Conservation (phyloP, 2,797 vertebrate species). For the Adrianichthys oophorus region DNA sequence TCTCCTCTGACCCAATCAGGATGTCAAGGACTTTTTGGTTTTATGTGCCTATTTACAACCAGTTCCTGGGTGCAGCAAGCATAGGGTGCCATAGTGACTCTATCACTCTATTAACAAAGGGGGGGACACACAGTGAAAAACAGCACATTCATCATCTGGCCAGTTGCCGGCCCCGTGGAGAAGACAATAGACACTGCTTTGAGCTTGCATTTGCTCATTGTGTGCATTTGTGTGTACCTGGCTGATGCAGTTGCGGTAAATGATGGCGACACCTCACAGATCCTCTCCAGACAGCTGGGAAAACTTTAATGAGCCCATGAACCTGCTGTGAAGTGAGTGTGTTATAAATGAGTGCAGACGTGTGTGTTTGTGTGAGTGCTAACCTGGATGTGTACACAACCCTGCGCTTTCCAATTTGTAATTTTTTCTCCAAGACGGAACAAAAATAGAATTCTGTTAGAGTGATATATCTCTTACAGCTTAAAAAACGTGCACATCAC, state of each 20-base stretch:
- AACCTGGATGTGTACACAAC: slow-evolving; percentile 18
- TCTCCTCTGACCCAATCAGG: slow-evolving; percentile 37
- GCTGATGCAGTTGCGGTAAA: slow-evolving; percentile 61
- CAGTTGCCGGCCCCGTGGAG: slow-evolving; percentile 53
- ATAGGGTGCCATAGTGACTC: slow-evolving; percentile 56
- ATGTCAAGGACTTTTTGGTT: slow-evolving; percentile 50
- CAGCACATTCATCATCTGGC: slow-evolving; percentile 69
- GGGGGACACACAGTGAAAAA: slow-evolving; percentile 56
- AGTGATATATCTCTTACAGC: slow-evolving; percentile 31
- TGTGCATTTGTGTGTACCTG: slow-evolving; percentile 16
- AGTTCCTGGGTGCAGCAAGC: slow-evolving; percentile 54
- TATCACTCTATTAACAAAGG: slow-evolving; percentile 73
- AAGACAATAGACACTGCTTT: slow-evolving; percentile 57
- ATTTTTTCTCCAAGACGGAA: slow-evolving; percentile 39
- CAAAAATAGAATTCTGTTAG: slow-evolving; percentile 49
- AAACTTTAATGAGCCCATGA: slow-evolving; percentile 72
- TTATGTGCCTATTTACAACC: slow-evolving; percentile 60
- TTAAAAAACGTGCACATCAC: slow-evolving; percentile 35
- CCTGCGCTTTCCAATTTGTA: slow-evolving; percentile 30
- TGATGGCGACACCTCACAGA: slow-evolving; percentile 70
- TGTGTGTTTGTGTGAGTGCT: slow-evolving; percentile 11
- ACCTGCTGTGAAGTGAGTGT: slow-evolving; percentile 52
- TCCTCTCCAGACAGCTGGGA: slow-evolving; percentile 68
- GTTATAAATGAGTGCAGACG: slow-evolving; percentile 12
- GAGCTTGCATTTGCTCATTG: slow-evolving; percentile 45